phyloP scores from a whole-genome alignment of 2,113 vertebrate species.

The Arizona elegans region DNA sequence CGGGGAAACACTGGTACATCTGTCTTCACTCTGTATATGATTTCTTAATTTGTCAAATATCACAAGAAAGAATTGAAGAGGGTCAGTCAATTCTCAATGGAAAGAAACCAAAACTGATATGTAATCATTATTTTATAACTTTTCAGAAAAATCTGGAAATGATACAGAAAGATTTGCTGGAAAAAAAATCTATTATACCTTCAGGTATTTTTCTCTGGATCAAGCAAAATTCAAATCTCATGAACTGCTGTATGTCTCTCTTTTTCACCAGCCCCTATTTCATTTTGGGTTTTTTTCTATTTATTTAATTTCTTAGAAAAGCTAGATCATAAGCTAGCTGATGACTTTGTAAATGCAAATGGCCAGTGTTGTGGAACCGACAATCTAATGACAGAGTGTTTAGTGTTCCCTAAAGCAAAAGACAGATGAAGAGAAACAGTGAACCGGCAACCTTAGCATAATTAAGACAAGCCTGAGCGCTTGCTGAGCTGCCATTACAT shows the following conservation, averaged over 20 bases:
- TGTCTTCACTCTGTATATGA: background rate
- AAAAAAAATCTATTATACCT: background rate
- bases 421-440: slow-evolving; percentile 84
- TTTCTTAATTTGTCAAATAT: background rate
- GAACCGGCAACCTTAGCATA: slow-evolving; percentile 84
- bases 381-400: slow-evolving; percentile 85
- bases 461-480: slow-evolving; percentile 87
- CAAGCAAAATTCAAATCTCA: background rate
- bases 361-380: slow-evolving; percentile 82
- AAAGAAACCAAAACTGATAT: background rate
- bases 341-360: slow-evolving; percentile 84
- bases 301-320: slow-evolving; percentile 79
- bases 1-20: background rate
- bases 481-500: slow-evolving; percentile 80
- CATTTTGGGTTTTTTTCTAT: slow-evolving; percentile 64
- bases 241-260: background rate
- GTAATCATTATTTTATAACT: background rate
- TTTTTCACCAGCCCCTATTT: slow-evolving; percentile 22
- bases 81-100: background rate
- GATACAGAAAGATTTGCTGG: background rate
- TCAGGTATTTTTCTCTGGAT: background rate
- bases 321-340: slow-evolving; percentile 77
- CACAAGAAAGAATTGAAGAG: background rate
- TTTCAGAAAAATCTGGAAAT: background rate
- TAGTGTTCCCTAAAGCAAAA: slow-evolving; percentile 84